Evolutionary conservation across 2,113 vertebrate genomes (phyloP).

Genomic region (Ammodytes marinus): DNA sequence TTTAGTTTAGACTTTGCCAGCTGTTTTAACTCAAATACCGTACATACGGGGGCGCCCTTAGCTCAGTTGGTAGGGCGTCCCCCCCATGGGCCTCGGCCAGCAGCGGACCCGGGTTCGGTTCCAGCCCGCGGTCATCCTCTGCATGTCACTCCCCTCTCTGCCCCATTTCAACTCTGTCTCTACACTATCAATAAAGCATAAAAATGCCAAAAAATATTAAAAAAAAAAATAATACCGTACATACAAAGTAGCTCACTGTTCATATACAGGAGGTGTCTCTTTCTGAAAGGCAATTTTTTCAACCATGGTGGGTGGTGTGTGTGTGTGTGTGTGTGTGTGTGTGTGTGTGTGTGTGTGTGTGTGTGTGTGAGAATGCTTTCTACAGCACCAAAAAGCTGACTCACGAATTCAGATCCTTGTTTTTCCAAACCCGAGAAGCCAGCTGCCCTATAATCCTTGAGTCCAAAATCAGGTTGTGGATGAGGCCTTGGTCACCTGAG

Average conservation of each 20-base stretch:
- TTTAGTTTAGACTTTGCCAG: conserved; percentile 2
- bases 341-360: too few species aligned
- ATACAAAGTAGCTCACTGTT: neutral
- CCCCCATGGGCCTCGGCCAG: too few species aligned
- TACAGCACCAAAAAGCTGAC: conserved; percentile 30
- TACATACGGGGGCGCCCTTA: neutral
- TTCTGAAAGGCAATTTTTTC: neutral
- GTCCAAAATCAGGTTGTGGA: conserved; percentile 97
- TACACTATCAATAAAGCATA: too few species aligned
- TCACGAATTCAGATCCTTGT: conserved; percentile 96
- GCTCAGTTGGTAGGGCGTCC: too few species aligned
- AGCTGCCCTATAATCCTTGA: conserved; percentile 94
- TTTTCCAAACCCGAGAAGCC: conserved; percentile 94
- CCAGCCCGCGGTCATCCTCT: too few species aligned
- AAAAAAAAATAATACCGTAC: too few species aligned
- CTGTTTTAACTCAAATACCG: neutral
- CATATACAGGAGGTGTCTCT: neutral
- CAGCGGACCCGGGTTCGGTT: too few species aligned
- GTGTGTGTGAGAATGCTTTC: neutral
- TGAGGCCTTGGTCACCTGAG: conserved; percentile 93
- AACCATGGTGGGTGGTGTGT: neutral
- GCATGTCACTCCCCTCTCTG: too few species aligned
- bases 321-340: too few species aligned
- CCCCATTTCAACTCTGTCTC: too few species aligned
- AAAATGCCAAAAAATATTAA: too few species aligned